Evolutionary conservation across 2,113 vertebrate genomes (phyloP).

Genomic region (Melanotaenia duboulayi): DNA sequence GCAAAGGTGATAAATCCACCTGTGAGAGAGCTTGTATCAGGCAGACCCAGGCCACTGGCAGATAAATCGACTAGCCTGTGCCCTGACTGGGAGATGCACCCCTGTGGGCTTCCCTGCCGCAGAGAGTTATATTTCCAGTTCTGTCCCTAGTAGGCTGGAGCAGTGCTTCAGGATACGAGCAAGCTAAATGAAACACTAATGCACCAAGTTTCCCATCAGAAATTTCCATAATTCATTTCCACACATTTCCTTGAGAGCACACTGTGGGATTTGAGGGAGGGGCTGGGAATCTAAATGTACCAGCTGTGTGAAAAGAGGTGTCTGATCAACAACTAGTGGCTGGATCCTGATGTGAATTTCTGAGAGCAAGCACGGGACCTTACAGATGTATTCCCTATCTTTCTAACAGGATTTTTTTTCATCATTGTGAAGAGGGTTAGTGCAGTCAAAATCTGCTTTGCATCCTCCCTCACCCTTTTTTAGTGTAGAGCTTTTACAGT

Average conservation of each 20-base stretch:
- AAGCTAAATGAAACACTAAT: conserved; percentile 85
- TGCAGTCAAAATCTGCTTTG: conserved; percentile 40
- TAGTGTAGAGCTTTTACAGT: conserved; percentile 59
- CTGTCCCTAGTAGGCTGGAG: conserved; percentile 78
- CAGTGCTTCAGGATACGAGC: conserved; percentile 77
- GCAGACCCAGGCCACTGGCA: conserved; percentile 81
- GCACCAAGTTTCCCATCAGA: conserved; percentile 85
- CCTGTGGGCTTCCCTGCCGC: conserved; percentile 79
- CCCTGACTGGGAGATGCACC: conserved; percentile 76
- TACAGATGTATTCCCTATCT: conserved; percentile 68
- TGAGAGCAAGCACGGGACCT: conserved; percentile 70
- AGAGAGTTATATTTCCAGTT: conserved; percentile 82
- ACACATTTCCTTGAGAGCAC: conserved; percentile 83
- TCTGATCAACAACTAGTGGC: conserved; percentile 74
- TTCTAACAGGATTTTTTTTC: conserved; percentile 26
- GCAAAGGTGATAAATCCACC: conserved; percentile 85
- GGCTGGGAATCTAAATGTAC: conserved; percentile 76
- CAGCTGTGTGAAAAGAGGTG: conserved; percentile 74
- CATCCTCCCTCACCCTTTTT: conserved; percentile 45
- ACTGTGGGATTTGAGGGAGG: conserved; percentile 81
- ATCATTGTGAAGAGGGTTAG: conserved; percentile 20
- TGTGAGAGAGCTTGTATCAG: conserved; percentile 83
- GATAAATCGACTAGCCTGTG: conserved; percentile 81
- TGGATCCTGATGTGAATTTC: conserved; percentile 49
- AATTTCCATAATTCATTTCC: conserved; percentile 90